Evolutionary conservation across 1,140 invertebrate species (phyloP).

Genomic region (Arctopsyche grandis): DNA sequence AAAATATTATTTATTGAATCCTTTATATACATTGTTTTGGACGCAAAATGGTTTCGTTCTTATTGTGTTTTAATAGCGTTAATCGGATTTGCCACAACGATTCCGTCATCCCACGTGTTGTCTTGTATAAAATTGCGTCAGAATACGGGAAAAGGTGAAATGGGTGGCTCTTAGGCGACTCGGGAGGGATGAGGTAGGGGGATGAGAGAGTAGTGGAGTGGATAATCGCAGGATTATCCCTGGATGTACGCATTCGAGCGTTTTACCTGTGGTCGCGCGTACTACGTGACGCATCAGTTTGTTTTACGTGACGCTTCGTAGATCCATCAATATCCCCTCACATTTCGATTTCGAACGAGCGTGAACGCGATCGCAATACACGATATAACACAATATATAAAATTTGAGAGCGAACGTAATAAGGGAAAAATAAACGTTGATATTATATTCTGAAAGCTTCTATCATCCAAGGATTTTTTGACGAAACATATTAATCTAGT

Average conservation of each 20-base stretch:
- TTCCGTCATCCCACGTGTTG: too few species aligned
- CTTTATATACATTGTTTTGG: too few species aligned
- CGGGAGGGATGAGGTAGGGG: too few species aligned
- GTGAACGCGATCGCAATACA: neutral
- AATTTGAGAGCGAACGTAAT: too few species aligned
- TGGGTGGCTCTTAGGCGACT: neutral
- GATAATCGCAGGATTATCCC: constrained; percentile 18
- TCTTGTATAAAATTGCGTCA: neutral
- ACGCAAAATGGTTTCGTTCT: neutral
- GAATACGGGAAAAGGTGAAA: neutral
- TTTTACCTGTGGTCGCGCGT: constrained; percentile 9
- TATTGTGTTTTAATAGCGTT: neutral
- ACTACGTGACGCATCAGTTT: constrained; percentile 18
- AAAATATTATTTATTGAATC: neutral
- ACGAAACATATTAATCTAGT: too few species aligned
- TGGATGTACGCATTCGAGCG: constrained; percentile 15
- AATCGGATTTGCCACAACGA: neutral
- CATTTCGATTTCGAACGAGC: neutral
- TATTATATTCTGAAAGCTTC: too few species aligned
- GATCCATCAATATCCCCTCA: neutral
- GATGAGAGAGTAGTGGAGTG: neutral
- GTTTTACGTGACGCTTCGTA: constrained; percentile 13
- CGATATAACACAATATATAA: too few species aligned
- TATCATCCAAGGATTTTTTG: too few species aligned
- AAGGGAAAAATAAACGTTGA: too few species aligned